Percentiles rank a stretch among this genome's conserved stretches.
Conservation (phyloP, 2,113 vertebrate species). For the Camelus dromedarius region DNA sequence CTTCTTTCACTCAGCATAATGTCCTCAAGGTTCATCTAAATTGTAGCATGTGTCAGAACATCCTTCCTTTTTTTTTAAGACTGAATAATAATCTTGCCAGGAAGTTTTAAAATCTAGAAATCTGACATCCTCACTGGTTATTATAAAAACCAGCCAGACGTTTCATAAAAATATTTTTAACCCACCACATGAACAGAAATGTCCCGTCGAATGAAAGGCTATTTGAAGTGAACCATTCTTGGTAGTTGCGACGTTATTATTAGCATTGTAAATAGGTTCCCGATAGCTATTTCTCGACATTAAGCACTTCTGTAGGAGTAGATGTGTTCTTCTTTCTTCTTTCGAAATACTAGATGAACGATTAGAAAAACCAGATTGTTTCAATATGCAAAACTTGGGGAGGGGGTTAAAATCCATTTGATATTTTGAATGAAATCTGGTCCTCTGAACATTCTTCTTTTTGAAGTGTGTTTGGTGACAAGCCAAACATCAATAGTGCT, state of each 20-base stretch:
- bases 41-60: not conserved
- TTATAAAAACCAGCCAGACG: not conserved
- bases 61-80: not conserved
- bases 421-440: conserved; percentile 47
- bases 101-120: conserved; percentile 28
- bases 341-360: not conserved
- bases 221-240: not conserved
- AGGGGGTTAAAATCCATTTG: not conserved
- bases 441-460: not conserved
- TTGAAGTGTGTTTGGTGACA: not conserved
- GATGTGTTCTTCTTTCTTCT: not conserved
- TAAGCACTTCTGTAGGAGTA: not conserved
- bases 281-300: not conserved
- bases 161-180: not conserved
- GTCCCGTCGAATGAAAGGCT: not conserved
- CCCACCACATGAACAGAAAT: not conserved
- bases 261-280: not conserved
- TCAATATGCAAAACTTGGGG: not conserved
- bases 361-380: not conserved
- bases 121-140: not conserved
- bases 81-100: not conserved
- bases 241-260: not conserved
- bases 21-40: not conserved
- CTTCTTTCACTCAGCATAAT: not conserved
- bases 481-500: not conserved